Base-by-base conservation (phyloP, 2,797 vertebrate species). In the Tragopan temminckii region DNA sequence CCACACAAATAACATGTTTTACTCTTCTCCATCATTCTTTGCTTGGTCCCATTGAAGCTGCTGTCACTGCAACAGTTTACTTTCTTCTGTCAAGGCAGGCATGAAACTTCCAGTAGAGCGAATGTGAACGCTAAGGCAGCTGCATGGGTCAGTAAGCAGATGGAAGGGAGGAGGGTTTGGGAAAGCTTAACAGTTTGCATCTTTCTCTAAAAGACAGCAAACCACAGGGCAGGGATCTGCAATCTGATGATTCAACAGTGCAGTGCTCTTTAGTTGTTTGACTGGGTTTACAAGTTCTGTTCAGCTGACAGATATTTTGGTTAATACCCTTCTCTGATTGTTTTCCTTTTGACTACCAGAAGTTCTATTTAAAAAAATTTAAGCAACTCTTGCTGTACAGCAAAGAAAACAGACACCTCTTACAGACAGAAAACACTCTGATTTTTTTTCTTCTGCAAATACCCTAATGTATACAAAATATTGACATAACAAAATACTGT, bases 71-170 rank as follows among this genome's bases (percentile, higher is more conserved):
- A 91, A 67, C 89, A 87, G 94, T 95, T 97, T 97, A 81, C 94
- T 97, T 97, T 97, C 94, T 97, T 94, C 95, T 94, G 83, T 97
- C 92, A 96, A 96, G 89, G 95, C 97, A 97, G 96, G 91, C 97
- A 96, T 88, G 94, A 97, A 97, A 95, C 93, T 96, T 97, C 94
- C 96, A 96, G 94, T 79, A 95, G 97, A 96, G 94, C 46, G 74
- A 90, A 89, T 59, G 94, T 5, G 82, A 90, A 95, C 81, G 78
- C 96, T 96, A 97, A 96, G 96, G 96, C 92, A 97, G 95, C 92
- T 97, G 95, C 94, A 96, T 97, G 96, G 97, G 97, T 98, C 97
- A 98, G 92, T 93, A 97, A 95, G 93, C 97, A 98, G 97, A 97
- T 97, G 97, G 97, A 97, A 42, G 75, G 67, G 92, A 93, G 95